Conservation (phyloP, 2,888 invertebrate species). For the Imbricaverruca yamaguchii region DNA sequence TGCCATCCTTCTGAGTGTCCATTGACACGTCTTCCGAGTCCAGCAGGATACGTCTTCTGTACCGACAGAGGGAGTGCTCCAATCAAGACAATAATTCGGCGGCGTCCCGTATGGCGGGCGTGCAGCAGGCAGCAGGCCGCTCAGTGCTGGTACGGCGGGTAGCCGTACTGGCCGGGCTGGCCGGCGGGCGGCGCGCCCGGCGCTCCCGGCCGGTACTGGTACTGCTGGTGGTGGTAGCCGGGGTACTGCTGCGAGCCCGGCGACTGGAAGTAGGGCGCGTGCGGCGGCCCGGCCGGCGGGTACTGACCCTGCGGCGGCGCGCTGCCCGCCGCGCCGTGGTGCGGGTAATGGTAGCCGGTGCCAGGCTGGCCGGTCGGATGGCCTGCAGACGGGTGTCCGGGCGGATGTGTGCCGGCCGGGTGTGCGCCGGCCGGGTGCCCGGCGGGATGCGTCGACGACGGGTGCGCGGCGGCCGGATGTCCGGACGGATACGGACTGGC, state of each 20-base stretch:
- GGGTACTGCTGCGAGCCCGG: not conserved
- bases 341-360: not conserved
- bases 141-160: conserved; percentile 20
- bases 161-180: conserved; percentile 13
- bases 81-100: too few species aligned
- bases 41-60: too few species aligned
- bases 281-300: conserved; percentile 17
- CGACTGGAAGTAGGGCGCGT: not conserved
- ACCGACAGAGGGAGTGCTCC: too few species aligned
- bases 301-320: conserved; percentile 18
- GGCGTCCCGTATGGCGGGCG: too few species aligned
- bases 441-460: not conserved
- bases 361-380: not conserved
- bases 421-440: not conserved
- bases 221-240: conserved; percentile 19
- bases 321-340: not conserved
- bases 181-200: conserved; percentile 10
- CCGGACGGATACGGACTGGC: not conserved
- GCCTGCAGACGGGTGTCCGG: not conserved
- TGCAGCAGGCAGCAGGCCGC: not conserved
- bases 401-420: not conserved
- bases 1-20: too few species aligned
- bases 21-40: too few species aligned
- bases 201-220: conserved; percentile 13
- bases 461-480: not conserved